Conservation (phyloP, 2,113 vertebrate species). For the Callionymus lyra region DNA sequence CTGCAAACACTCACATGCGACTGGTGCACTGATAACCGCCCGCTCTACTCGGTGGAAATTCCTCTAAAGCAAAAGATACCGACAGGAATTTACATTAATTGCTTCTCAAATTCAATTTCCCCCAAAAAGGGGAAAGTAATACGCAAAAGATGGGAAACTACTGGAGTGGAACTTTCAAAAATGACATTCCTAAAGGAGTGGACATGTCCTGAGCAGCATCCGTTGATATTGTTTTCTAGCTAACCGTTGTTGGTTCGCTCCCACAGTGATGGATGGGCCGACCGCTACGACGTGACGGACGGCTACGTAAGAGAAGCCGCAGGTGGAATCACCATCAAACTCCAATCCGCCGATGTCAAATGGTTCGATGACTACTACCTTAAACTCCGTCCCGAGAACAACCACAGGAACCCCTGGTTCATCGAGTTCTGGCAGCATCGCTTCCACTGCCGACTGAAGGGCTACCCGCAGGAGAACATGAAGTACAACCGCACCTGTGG, state of each 20-base stretch:
- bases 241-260: slow-evolving; percentile 6
- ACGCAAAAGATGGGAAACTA: too few relatives aligned
- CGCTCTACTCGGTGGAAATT: too few relatives aligned
- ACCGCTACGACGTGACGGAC: slow-evolving; percentile 94
- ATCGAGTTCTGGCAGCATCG: slow-evolving; percentile 95
- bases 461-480: slow-evolving; percentile 82
- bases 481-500: slow-evolving; percentile 92
- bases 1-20: too few relatives aligned
- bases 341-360: slow-evolving; percentile 94
- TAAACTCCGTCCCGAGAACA: slow-evolving; percentile 87
- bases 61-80: too few relatives aligned
- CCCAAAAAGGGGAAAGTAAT: too few relatives aligned
- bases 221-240: too few relatives aligned
- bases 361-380: slow-evolving; percentile 99
- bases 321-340: slow-evolving; percentile 96
- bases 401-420: slow-evolving; percentile 93
- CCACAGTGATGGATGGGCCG: slow-evolving; percentile 92
- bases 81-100: too few relatives aligned
- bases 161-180: too few relatives aligned
- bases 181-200: too few relatives aligned
- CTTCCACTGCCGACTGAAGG: slow-evolving; percentile 88
- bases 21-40: too few relatives aligned
- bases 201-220: too few relatives aligned
- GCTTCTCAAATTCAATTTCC: too few relatives aligned
- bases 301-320: slow-evolving; percentile 87